These are phyloP conservation scores for Cottus gobio DNA, from an alignment of 2,113 vertebrate genomes.

Conservation along the genomic window DNA sequence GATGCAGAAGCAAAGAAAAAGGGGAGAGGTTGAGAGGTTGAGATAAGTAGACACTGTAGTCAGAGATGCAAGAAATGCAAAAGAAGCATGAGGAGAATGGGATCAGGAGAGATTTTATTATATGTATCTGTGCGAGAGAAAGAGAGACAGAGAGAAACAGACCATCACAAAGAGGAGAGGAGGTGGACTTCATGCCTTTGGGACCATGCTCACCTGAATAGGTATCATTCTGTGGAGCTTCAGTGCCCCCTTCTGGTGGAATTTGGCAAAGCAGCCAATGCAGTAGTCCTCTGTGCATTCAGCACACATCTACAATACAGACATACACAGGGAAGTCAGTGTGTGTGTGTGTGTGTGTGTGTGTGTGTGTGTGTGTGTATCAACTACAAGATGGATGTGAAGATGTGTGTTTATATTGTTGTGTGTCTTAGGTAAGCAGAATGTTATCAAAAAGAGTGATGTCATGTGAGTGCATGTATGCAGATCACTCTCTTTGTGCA, in stretches of 20 bases:
- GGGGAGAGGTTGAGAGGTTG: not conserved
- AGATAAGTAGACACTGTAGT: constrained; percentile 24
- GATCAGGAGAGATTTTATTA: constrained; percentile 45
- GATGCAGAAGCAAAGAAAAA: not conserved
- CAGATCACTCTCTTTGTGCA: too few relatives aligned
- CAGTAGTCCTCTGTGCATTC: constrained; percentile 91
- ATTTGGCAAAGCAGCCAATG: constrained; percentile 85
- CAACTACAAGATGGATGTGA: too few relatives aligned
- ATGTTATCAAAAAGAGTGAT: too few relatives aligned
- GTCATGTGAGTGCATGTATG: too few relatives aligned
- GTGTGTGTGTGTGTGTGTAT: not conserved
- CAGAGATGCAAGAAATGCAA: constrained; percentile 33
- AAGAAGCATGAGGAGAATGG: constrained; percentile 39
- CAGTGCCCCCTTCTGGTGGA: constrained; percentile 93
- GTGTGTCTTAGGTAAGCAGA: too few relatives aligned
- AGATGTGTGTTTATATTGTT: too few relatives aligned
- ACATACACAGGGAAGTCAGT: constrained; percentile 22
- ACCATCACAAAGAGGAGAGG: constrained; percentile 27
- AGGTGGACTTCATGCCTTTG: constrained; percentile 30
- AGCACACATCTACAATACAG: constrained; percentile 81
- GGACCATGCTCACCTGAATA: constrained; percentile 80
- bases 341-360: not conserved
- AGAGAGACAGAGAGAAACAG: constrained; percentile 33
- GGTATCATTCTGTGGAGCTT: constrained; percentile 87
- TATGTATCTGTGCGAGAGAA: constrained; percentile 50